Conservation (phyloP, 2,113 vertebrate species). For the Oreochromis tanganicae region DNA sequence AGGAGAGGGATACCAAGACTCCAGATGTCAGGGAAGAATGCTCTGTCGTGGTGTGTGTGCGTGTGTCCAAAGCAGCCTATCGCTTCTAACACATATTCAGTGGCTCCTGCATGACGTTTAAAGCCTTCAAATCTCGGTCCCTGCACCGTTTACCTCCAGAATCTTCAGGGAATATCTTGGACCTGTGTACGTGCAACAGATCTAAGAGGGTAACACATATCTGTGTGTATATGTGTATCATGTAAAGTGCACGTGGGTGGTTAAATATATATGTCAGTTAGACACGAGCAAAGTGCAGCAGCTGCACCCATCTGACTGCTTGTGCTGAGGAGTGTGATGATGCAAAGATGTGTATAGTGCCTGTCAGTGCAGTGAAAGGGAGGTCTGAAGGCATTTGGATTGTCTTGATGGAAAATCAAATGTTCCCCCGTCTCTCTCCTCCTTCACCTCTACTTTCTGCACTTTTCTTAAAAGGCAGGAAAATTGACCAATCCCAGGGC, state of each 20-base stretch:
- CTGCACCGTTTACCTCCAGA: not conserved
- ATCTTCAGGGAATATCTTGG: not conserved
- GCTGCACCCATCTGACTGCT: slow-evolving; percentile 39
- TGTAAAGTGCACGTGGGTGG: slow-evolving; percentile 32
- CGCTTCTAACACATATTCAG: slow-evolving; percentile 8
- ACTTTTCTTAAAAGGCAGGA: slow-evolving; percentile 9
- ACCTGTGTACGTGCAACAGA: not conserved
- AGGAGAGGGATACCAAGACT: slow-evolving; percentile 16
- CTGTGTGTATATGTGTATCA: not conserved
- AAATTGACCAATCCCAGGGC: not conserved
- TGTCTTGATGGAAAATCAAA: slow-evolving; percentile 45
- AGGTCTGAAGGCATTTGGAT: slow-evolving; percentile 32
- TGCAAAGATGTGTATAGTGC: slow-evolving; percentile 7
- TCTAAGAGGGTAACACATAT: not conserved
- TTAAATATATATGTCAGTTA: slow-evolving; percentile 61
- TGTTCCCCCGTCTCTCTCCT: not conserved
- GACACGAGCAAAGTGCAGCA: slow-evolving; percentile 42
- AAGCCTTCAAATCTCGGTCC: slow-evolving; percentile 16
- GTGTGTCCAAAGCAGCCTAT: not conserved
- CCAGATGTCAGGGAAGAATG: not conserved
- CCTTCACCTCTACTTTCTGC: not conserved
- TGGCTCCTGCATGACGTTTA: not conserved
- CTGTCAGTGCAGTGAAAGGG: slow-evolving; percentile 25
- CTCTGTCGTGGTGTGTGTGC: not conserved
- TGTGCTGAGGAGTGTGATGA: slow-evolving; percentile 41